These are phyloP conservation scores for Acleris sparsana DNA, from an alignment of 2,888 invertebrate genomes.

Conservation along the genomic window DNA sequence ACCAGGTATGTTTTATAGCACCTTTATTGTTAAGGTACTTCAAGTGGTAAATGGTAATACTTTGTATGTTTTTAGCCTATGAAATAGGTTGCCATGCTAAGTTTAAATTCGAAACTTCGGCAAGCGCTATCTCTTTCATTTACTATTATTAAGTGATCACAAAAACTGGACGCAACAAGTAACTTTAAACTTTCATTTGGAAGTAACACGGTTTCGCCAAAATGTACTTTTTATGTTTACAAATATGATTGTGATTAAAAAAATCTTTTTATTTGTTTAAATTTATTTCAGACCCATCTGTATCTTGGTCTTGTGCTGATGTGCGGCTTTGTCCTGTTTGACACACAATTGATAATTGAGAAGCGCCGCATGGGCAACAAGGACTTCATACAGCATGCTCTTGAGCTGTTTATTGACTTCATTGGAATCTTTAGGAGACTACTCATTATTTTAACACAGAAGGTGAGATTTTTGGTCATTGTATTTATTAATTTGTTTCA, in stretches of 20 bases:
- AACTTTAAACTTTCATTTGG: too few species aligned
- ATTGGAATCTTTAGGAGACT: constrained; percentile 96
- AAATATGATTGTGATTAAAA: neutral
- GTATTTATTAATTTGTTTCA: neutral
- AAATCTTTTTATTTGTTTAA: constrained; percentile 4
- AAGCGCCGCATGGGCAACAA: constrained; percentile 95
- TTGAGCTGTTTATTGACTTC: constrained; percentile 97
- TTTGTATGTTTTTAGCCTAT: too few species aligned
- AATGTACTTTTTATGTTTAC: too few species aligned
- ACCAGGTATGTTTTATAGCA: constrained; percentile 83
- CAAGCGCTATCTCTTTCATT: too few species aligned
- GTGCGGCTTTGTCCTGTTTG: constrained; percentile 97
- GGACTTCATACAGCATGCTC: constrained; percentile 95
- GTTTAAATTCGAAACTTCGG: too few species aligned
- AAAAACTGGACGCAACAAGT: too few species aligned
- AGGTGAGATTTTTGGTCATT: constrained; percentile 81
- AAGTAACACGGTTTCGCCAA: too few species aligned
- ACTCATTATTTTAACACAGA: constrained; percentile 94
- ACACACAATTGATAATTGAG: constrained; percentile 98
- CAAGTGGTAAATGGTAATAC: too few species aligned
- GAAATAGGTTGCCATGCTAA: too few species aligned
- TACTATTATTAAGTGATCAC: too few species aligned
- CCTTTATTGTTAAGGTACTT: too few species aligned
- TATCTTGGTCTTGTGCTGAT: constrained; percentile 95
- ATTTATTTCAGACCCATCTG: constrained; percentile 86